Percentiles rank a stretch among this genome's conserved stretches.
Conservation (phyloP, 2,113 vertebrate genomes). For the Lepisosteus oculatus region DNA sequence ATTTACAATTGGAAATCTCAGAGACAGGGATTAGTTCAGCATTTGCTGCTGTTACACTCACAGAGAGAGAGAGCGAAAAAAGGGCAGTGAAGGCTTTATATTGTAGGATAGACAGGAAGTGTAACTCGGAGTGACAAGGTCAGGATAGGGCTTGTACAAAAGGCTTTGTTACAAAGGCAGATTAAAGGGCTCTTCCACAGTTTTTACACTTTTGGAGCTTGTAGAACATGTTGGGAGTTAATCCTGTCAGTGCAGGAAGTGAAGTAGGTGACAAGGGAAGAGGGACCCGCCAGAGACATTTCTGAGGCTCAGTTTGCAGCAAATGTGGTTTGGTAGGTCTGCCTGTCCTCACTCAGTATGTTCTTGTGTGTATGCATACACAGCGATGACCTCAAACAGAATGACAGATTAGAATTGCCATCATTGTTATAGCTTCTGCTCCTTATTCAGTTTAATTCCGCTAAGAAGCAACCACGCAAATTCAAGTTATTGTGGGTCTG, state of each 20-base stretch:
- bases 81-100: conserved; percentile 64
- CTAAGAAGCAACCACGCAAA: too few species aligned
- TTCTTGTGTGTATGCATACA: too few species aligned
- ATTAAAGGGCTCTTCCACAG: conserved; percentile 89
- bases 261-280: conserved; percentile 24
- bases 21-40: conserved; percentile 79
- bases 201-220: conserved; percentile 94
- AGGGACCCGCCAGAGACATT: not conserved
- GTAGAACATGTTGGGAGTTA: conserved; percentile 87
- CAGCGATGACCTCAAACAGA: too few species aligned
- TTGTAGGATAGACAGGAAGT: conserved; percentile 81
- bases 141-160: conserved; percentile 79
- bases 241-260: conserved; percentile 72
- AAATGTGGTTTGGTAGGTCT: too few species aligned
- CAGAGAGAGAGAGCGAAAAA: conserved; percentile 57
- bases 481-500: too few species aligned
- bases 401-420: too few species aligned
- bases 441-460: too few species aligned
- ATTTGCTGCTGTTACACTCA: conserved; percentile 61
- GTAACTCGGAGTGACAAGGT: conserved; percentile 95
- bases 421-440: too few species aligned
- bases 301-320: too few species aligned
- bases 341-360: too few species aligned
- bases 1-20: conserved; percentile 74
- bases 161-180: conserved; percentile 88